A percentile compares a stretch with the other conserved stretches of the same genome.
Conservation (phyloP, 2,888 invertebrate genomes). For the Galeruca laticollis region DNA sequence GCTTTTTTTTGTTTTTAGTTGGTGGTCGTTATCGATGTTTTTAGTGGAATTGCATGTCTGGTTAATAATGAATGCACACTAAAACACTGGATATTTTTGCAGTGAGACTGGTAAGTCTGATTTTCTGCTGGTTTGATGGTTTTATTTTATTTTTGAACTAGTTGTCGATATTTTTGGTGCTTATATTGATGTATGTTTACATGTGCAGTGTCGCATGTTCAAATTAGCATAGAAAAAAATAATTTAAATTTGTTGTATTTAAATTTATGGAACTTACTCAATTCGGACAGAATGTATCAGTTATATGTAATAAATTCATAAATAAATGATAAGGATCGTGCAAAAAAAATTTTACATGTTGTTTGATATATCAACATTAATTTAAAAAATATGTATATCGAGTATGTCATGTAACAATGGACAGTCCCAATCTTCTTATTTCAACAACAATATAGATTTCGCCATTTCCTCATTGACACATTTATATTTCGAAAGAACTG, state of each 20-base stretch:
- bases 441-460: too few species aligned
- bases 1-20: slow-evolving; percentile 55
- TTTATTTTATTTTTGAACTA: slow-evolving; percentile 19
- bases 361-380: too few species aligned
- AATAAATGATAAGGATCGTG: too few species aligned
- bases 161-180: slow-evolving; percentile 12
- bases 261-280: too few species aligned
- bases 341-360: too few species aligned
- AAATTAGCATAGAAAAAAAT: background rate
- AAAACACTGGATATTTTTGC: slow-evolving; percentile 61
- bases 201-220: background rate
- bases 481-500: too few species aligned
- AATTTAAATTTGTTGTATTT: background rate
- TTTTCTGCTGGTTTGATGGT: slow-evolving; percentile 18
- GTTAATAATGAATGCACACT: slow-evolving; percentile 63
- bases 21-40: slow-evolving; percentile 66
- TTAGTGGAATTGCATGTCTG: slow-evolving; percentile 66
- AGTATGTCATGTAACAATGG: too few species aligned
- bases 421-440: too few species aligned
- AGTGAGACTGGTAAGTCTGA: slow-evolving; percentile 17
- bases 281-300: too few species aligned
- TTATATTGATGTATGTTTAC: slow-evolving; percentile 9
- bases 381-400: too few species aligned
- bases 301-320: too few species aligned
- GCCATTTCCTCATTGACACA: too few species aligned